phyloP scores from a whole-genome alignment of 2,888 invertebrate species.

The Clepsis dumicolana region DNA sequence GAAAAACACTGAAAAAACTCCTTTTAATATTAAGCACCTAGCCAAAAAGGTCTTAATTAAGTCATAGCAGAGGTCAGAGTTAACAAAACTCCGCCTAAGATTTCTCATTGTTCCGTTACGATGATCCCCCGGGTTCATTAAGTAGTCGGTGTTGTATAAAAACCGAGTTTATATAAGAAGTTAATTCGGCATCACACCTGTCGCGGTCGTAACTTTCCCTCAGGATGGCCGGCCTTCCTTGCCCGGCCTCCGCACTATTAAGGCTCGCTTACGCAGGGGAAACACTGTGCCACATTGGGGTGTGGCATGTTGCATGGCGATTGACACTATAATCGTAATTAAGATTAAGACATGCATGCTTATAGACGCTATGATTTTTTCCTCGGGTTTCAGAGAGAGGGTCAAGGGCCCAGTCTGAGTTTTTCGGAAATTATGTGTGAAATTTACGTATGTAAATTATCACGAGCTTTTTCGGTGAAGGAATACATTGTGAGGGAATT shows the following conservation, averaged over 20 bases:
- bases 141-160: conserved; percentile 79
- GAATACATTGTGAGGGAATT: no score
- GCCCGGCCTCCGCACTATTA: conserved; percentile 69
- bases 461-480: no score
- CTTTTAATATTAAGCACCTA: conserved; percentile 54
- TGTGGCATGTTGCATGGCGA: not conserved
- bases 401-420: no score
- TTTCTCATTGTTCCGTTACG: conserved; percentile 74
- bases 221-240: conserved; percentile 73
- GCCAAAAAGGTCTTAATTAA: conserved; percentile 72
- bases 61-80: conserved; percentile 55
- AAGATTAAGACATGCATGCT: no score
- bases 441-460: no score
- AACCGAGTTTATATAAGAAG: conserved; percentile 82
- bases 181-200: conserved; percentile 85
- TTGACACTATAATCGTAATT: not conserved
- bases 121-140: conserved; percentile 78
- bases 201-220: conserved; percentile 82
- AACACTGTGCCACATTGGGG: conserved; percentile 16
- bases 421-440: no score
- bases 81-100: conserved; percentile 65
- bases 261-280: conserved; percentile 15
- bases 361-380: not conserved
- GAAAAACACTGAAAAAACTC: conserved; percentile 54
- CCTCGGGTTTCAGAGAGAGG: not conserved